Evolutionary conservation across 2,113 vertebrate genomes (phyloP), one percentile per base, ranked within the genome.

Genomic region (Polypterus senegalus): DNA sequence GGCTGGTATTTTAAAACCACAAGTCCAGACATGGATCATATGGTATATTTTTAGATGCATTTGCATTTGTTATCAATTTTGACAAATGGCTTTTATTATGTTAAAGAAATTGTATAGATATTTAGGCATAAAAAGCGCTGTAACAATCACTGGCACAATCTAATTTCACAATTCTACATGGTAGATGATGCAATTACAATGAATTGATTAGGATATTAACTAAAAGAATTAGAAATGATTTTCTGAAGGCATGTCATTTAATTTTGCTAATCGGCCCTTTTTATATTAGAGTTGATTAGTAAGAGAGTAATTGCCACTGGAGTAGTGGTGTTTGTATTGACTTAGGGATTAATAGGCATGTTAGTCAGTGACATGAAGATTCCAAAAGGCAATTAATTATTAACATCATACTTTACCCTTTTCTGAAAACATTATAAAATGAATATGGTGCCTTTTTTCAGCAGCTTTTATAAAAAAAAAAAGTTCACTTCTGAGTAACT

Each of bases 181-280:
- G 78, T 83, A 82, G 88, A 89, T 90, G 89, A 90, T 88, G 69
- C 80, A 88, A 89, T 95, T 94, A 88, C 83, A 82, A 88, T 81
- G 81, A 87, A 94, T 92, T 95, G 92, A 96, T 95, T 88, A 88
- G 79, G 81, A 87, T 87, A 84, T 89, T 80, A 83, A 87, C 86
- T 91, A 86, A 93, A 91, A 88, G 89, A 91, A 94, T 95, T 96
- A 93, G 79, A 83, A 96, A 92, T 83, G 84, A 93, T 92, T 92
- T 92, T 86, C 83, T 76, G 57, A 66, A 81, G 79, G 69, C 71
- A 65, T 63, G 70, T 63, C 57, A 61, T 59, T 54, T 63, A 62
- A 79, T 79, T 80, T 79, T 79, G 70, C 66, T 61, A 62, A 79
- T 71, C 66, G 72, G 63, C 65, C 75, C 76, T 77, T 69, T 73